Conservation (phyloP, 2,888 invertebrate genomes). For the Drosophila mettleri region DNA sequence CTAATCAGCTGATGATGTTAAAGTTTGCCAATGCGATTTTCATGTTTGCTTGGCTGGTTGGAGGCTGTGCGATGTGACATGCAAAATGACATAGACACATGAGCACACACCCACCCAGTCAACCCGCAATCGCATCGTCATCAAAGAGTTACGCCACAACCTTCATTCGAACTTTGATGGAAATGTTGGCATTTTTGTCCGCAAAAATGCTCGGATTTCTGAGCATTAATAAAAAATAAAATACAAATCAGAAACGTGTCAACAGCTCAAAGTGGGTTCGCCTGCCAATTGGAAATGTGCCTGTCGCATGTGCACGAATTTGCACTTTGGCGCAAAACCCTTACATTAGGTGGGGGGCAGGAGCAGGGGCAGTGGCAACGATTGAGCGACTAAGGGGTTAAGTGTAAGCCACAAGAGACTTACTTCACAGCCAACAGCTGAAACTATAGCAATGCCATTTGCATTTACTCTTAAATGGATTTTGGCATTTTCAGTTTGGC, state of each 20-base stretch:
- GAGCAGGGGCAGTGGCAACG: neutral
- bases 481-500: constrained; percentile 36
- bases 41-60: constrained; percentile 17
- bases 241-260: constrained; percentile 63
- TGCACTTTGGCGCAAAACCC: constrained; percentile 50
- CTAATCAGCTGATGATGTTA: constrained; percentile 17
- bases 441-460: neutral
- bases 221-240: constrained; percentile 66
- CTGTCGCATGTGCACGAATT: constrained; percentile 63
- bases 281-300: constrained; percentile 49
- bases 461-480: constrained; percentile 47
- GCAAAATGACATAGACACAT: constrained; percentile 33
- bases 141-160: constrained; percentile 56
- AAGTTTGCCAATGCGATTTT: constrained; percentile 38
- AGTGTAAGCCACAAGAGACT: constrained; percentile 60
- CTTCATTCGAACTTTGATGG: constrained; percentile 64
- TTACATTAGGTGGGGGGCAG: neutral
- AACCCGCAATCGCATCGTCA: constrained; percentile 18
- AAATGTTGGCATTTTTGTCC: constrained; percentile 71
- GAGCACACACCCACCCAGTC: neutral
- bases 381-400: constrained; percentile 33
- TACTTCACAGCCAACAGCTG: constrained; percentile 3
- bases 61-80: constrained; percentile 57
- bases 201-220: constrained; percentile 55
- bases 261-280: constrained; percentile 50